Base-by-base conservation (phyloP, 2,888 invertebrate genomes). In the Sinopyrophorus schimmeli region DNA sequence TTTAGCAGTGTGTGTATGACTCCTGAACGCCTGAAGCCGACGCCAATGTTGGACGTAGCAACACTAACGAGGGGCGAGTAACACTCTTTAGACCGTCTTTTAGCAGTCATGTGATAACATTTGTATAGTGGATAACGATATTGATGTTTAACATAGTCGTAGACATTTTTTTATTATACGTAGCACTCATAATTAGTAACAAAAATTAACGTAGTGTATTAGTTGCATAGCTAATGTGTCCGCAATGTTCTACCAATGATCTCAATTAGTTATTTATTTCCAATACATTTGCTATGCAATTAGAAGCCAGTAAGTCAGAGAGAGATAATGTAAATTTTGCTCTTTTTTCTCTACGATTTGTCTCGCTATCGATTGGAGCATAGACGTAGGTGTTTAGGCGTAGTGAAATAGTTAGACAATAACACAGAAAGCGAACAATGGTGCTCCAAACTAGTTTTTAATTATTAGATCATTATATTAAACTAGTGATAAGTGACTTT, bases 1-100 rank as follows among this genome's bases (percentile, higher is more conserved):
- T 43, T 34, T 42, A 52, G 65, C 61, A 69, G 67, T 68, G 67
- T 65, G 67, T 67, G 68, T 66, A 55, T 59, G 58, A 37, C 49
- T 60, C 61, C 66, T 65, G 57, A 60, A 60, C 47, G 44, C 63
- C 63, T 61, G 67, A 69, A 68, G 67, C 65, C 65, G 71, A 67
- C 58, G 64, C 64, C 67, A 65, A n/a, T 60, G 57, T 63, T 69
- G 72, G 71, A 70, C 57, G 60, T 63, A 60, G 57, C 67, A 62
- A 64, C 68, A 65, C 60, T 65, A 64, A 63, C 65, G 66, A 72
- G 70, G 73, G 74, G 74, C 73, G 74, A 74, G 74, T 74, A 74
- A 73, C 66, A 58, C 64, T 62, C 50, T 52, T 47, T 52, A 52
- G 52, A 47, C 38, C 47, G 43, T 52, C 44, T 49, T 47, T 47